Conservation (phyloP, 2,797 vertebrate genomes). For the Monodelphis domestica region DNA sequence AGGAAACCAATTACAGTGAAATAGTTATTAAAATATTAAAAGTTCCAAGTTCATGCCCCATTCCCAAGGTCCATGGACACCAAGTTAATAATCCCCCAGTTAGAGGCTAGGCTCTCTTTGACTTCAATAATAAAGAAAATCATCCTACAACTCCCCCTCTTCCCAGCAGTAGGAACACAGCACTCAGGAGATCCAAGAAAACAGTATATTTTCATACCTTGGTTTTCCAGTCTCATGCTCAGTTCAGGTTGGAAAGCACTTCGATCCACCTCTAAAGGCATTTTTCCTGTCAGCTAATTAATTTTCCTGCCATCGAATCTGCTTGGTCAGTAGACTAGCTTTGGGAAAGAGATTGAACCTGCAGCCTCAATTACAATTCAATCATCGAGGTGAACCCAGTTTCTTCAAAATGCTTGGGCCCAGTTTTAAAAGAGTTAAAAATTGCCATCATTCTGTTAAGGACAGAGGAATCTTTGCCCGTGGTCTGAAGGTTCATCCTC, state of each 20-base stretch:
- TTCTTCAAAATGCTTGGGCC: neutral
- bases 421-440: neutral
- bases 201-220: slow-evolving; percentile 28
- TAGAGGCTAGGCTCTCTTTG: neutral
- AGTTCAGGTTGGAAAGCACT: slow-evolving; percentile 70
- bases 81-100: neutral
- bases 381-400: neutral
- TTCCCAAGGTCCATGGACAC: neutral
- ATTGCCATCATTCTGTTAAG: rapidly evolving
- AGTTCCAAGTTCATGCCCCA: neutral
- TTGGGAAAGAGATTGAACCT: neutral
- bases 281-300: slow-evolving; percentile 77
- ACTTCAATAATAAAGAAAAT: neutral
- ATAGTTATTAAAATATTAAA: neutral
- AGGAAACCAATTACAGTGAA: neutral
- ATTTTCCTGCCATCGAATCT: slow-evolving; percentile 68
- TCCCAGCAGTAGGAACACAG: neutral
- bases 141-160: neutral
- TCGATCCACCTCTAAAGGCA: slow-evolving; percentile 74
- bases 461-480: neutral
- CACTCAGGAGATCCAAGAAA: neutral
- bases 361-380: neutral
- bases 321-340: neutral
- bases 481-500: neutral
- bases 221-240: slow-evolving; percentile 65